A percentile compares a stretch with the other conserved stretches of the same genome.
These are phyloP conservation scores for Gymnorhina tibicen DNA, from an alignment of 2,113 vertebrate genomes.

Conservation along the genomic window DNA sequence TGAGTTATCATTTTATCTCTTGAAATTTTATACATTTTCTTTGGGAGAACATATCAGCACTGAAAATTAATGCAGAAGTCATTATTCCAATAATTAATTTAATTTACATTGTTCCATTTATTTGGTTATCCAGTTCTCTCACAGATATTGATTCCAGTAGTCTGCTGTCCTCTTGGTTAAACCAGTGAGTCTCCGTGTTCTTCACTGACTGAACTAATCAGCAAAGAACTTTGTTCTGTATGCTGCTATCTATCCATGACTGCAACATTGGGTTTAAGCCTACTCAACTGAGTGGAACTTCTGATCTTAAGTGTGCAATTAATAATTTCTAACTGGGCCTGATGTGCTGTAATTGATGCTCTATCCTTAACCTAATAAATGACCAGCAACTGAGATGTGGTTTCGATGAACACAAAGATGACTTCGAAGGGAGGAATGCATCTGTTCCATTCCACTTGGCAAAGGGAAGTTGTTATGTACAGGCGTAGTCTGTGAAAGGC, in stretches of 20 bases:
- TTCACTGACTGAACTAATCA: background rate
- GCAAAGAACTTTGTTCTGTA: background rate
- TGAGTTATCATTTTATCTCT: background rate
- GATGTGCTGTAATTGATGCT: background rate
- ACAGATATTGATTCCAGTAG: background rate
- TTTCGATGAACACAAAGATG: background rate
- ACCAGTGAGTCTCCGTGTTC: background rate
- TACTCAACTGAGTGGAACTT: background rate
- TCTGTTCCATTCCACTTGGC: background rate
- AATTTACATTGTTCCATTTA: background rate
- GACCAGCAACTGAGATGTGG: background rate
- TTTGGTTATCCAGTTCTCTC: background rate
- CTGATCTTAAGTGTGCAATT: background rate
- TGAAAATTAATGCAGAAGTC: background rate
- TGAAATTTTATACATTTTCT: background rate
- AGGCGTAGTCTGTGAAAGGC: background rate
- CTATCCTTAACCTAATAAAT: background rate
- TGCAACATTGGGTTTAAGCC: background rate
- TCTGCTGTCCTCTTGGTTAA: background rate
- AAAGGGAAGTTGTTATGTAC: background rate
- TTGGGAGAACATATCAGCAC: background rate
- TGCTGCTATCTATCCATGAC: rapidly evolving
- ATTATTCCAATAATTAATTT: background rate
- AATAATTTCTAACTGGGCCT: background rate
- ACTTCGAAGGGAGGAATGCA: background rate